Base-by-base conservation (phyloP, 2,888 invertebrate species). In the Nephrotoma flavescens region DNA sequence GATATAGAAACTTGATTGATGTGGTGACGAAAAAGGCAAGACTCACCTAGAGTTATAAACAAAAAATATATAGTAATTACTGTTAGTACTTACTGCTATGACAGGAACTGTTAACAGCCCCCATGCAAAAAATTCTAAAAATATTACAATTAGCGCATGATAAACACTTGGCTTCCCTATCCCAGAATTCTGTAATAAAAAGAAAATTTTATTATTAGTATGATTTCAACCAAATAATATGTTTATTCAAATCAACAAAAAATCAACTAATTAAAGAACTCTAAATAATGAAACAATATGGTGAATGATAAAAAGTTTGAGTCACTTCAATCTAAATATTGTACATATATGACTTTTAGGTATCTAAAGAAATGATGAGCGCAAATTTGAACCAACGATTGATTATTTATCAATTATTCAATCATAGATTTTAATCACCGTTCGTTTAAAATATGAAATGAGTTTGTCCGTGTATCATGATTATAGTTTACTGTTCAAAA, bases 51-150 rank as follows among this genome's bases (percentile, higher is more conserved):
- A 1, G 3, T 31, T 47, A 47, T n/a, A 47, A 12, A 47, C n/a
- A 12, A 47, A 12, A 47, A 47, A 47, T 19, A 47, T 47, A 47
- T 47, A 47, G 19, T 19, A 19, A 0, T 19, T 19, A 1, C 19
- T 19, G 19, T 19, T 31, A 41, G 31, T 87, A 88, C 90, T 90
- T 89, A 91, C 91, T 88, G 90, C 92, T 91, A 99, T 99, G 90
- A 99, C 97, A 87, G 99, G 99, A 94, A 98, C 97, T 88, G 99
- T 99, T 88, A 99, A 94, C 89, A 99, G 94, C 87, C 99, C 99
- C 99, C 99, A 99, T 89, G 99, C 98, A 93, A 99, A 99, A 93
- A 99, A 99, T 93, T 99, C 99, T 92, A 99, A 93, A 93, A 99
- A 99, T 92, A 99, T 99, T 90, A 99, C 98, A 91, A 99, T 96